These are phyloP conservation scores for Tortrix viridana DNA, from an alignment of 2,888 invertebrate species.

Conservation along the genomic window DNA sequence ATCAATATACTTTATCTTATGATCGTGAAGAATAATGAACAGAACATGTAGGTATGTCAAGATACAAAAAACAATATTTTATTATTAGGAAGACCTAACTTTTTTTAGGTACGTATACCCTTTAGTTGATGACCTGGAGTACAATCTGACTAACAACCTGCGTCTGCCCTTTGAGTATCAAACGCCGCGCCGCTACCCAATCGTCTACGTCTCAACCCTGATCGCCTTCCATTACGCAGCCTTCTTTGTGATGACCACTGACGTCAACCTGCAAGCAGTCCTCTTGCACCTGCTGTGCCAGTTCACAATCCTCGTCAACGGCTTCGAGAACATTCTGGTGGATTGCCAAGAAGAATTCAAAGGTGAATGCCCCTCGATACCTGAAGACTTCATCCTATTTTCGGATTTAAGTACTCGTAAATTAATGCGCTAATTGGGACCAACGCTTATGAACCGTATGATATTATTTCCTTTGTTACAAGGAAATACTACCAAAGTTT, in stretches of 20 bases:
- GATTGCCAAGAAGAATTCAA: constrained; percentile 34
- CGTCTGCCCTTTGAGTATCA: constrained; percentile 39
- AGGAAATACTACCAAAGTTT: background rate
- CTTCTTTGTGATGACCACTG: constrained; percentile 42
- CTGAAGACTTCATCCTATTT: background rate
- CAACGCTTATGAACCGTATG: constrained; percentile 7
- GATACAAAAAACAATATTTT: too few species aligned
- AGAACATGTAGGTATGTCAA: too few species aligned
- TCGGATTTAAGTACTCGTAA: constrained; percentile 1
- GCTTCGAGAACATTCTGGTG: constrained; percentile 41
- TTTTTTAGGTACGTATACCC: constrained; percentile 42
- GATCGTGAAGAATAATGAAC: too few species aligned
- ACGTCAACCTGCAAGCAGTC: constrained; percentile 41
- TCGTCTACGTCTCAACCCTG: constrained; percentile 35
- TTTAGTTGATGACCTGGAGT: constrained; percentile 43
- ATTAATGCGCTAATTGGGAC: constrained; percentile 17
- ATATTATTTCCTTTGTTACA: constrained; percentile 16
- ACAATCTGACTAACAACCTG: constrained; percentile 39
- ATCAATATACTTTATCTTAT: too few species aligned
- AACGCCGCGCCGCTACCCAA: constrained; percentile 37
- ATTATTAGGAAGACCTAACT: too few species aligned
- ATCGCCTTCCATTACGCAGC: constrained; percentile 40
- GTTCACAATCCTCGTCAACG: constrained; percentile 40
- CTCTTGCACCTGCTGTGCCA: constrained; percentile 44
- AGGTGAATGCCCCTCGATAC: constrained; percentile 15